A percentile compares a stretch with the other conserved stretches of the same genome.
These are phyloP conservation scores for Tiliqua scincoides DNA, from an alignment of 2,113 vertebrate genomes.

Conservation along the genomic window DNA sequence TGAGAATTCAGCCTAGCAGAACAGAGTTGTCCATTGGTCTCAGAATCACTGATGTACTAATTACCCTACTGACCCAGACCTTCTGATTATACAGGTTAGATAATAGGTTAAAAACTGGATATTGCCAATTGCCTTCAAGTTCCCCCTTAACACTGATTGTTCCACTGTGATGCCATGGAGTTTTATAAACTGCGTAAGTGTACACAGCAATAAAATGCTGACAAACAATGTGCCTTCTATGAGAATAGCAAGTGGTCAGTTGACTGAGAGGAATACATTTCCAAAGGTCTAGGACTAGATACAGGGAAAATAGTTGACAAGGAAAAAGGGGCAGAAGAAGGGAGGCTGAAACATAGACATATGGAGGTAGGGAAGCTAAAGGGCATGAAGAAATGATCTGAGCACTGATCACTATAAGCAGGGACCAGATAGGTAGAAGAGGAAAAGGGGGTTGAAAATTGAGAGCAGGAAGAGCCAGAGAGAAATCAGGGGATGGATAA, in stretches of 20 bases:
- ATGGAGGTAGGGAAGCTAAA: background rate
- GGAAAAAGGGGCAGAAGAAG: background rate
- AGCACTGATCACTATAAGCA: background rate
- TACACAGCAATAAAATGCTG: slow-evolving; percentile 5
- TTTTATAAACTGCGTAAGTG: slow-evolving; percentile 1
- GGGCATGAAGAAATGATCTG: background rate
- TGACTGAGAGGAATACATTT: background rate
- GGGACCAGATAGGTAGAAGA: background rate
- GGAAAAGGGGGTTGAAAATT: too few species aligned
- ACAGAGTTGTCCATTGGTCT: background rate
- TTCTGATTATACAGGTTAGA: slow-evolving; percentile 1
- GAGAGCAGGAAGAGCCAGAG: background rate
- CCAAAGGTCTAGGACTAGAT: background rate
- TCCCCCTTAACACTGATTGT: background rate
- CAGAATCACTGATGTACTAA: background rate
- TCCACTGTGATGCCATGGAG: slow-evolving; percentile 4
- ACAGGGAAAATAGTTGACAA: background rate
- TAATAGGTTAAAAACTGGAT: background rate
- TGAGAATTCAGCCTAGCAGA: background rate
- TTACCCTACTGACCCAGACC: background rate
- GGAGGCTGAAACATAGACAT: background rate
- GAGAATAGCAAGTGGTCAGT: background rate
- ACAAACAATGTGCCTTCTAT: background rate
- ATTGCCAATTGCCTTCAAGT: background rate
- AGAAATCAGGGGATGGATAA: too few species aligned